phyloP scores from a whole-genome alignment of 2,888 invertebrate species.

The Patella depressa region DNA sequence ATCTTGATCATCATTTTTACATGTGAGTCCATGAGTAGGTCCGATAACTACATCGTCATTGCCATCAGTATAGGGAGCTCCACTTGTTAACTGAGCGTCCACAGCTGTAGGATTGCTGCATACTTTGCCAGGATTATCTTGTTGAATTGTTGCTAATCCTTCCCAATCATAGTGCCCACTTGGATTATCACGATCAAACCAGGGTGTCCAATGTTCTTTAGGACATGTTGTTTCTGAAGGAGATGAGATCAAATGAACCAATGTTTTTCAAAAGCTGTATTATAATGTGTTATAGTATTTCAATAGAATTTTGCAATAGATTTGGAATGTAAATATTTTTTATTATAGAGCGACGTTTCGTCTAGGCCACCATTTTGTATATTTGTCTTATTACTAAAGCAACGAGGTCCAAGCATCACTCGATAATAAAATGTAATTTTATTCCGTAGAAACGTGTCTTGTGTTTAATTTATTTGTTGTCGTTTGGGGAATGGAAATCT shows the following conservation, averaged over 20 bases:
- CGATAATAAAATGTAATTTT: too few species aligned
- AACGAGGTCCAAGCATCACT: too few species aligned
- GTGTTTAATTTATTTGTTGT: too few species aligned
- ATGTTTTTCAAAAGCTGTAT: too few species aligned
- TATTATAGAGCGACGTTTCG: neutral
- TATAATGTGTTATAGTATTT: too few species aligned
- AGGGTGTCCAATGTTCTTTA: neutral
- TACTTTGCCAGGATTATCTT: neutral
- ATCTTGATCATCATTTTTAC: neutral
- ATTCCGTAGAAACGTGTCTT: too few species aligned
- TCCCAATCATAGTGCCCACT: neutral
- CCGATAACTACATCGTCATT: neutral
- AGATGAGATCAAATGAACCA: neutral
- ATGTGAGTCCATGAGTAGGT: neutral
- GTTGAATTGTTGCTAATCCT: neutral
- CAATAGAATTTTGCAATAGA: neutral
- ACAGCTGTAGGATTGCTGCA: neutral
- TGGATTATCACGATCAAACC: conserved; percentile 1
- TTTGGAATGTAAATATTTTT: neutral
- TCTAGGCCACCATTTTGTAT: too few species aligned
- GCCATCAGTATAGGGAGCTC: neutral
- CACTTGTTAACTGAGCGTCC: neutral
- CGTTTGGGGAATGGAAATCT: too few species aligned
- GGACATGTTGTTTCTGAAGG: neutral
- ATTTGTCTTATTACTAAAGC: too few species aligned